These are phyloP conservation scores for Zosterops hypoxanthus DNA, from an alignment of 2,113 vertebrate species.

Conservation along the genomic window DNA sequence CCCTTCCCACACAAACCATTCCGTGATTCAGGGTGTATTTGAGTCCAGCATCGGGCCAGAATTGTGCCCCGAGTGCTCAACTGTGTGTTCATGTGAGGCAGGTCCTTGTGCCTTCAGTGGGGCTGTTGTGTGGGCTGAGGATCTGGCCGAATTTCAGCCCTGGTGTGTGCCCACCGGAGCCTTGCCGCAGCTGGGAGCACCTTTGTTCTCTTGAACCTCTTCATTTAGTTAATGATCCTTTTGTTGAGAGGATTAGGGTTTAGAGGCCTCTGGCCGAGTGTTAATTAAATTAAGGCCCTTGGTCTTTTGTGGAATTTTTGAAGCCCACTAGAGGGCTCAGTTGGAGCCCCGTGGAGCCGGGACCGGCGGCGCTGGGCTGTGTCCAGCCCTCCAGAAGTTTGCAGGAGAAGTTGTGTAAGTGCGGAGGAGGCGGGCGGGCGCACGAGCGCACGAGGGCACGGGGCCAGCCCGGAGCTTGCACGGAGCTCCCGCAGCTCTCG, in stretches of 20 bases:
- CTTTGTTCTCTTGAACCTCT: not conserved
- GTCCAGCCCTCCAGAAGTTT: not conserved
- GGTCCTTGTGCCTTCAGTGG: not conserved
- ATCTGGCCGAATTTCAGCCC: not conserved
- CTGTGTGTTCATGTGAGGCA: rapidly evolving
- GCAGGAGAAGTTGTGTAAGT: not conserved
- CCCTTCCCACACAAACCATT: not conserved
- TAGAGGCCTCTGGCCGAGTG: conserved; percentile 30
- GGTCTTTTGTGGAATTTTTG: not conserved
- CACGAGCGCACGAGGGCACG: rapidly evolving
- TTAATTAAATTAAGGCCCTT: conserved; percentile 53
- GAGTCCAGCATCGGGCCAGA: rapidly evolving
- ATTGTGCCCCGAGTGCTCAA: rapidly evolving
- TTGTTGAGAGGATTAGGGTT: conserved; percentile 48
- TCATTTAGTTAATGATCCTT: conserved; percentile 48
- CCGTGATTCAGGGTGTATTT: not conserved
- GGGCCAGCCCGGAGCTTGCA: not conserved
- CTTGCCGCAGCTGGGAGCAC: not conserved
- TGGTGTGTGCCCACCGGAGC: not conserved
- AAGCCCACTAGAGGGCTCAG: conserved; percentile 56
- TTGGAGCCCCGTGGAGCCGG: not conserved
- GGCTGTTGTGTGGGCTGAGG: rapidly evolving
- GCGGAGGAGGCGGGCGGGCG: rapidly evolving
- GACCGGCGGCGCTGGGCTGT: not conserved
- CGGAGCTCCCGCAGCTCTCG: no score